Base-by-base conservation (phyloP, 2,888 invertebrate genomes). In the Cyclophora punctaria region DNA sequence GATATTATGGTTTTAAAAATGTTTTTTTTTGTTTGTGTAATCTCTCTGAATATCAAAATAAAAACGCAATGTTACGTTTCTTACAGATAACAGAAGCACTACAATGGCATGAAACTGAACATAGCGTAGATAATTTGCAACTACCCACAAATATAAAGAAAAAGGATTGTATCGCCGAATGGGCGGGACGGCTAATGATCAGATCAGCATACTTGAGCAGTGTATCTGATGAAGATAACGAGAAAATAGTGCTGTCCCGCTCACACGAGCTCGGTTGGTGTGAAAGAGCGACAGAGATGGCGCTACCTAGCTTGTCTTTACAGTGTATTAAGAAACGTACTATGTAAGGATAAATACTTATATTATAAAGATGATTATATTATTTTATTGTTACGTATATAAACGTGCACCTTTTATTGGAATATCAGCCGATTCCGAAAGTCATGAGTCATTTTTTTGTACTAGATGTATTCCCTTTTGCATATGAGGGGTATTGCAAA, bases 131-230 rank as follows among this genome's bases (percentile, higher is more conserved):
- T 35, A 44, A 20, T 7, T 7, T 49, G n/a, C 41, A 48, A n/a
- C 20, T 42, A 34, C 41, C 57, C 0, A 52, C 55, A 5, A 48
- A 58, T 3, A 63, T 73, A 0, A 52, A 44, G 2, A 48, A 50
- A 0, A 33, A 46, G 0, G 75, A 78, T 43, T 82, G 82, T 41
- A 49, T 80, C 3, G 73, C 64, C 0, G 69, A 78, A 56, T 78
- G 77, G 75, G 74, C 80, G 0, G 76, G 68, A 0, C 61, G 80
- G 37, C 61, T 80, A 1, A 70, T 76, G 76, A 50, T 73, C 63
- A 74, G 70, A 44, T 48, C 58, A 5, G 51, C 61, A 4, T 66
- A 57, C 47, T 34, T 65, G 33, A n/a, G n/a, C 47, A 44, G 50
- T 5, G 52, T 55, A 34, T 7, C 33, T 6, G 42, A 5, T 3